Evolutionary conservation across 2,113 vertebrate genomes (phyloP).

Genomic region (Atherinomorus stipes): DNA sequence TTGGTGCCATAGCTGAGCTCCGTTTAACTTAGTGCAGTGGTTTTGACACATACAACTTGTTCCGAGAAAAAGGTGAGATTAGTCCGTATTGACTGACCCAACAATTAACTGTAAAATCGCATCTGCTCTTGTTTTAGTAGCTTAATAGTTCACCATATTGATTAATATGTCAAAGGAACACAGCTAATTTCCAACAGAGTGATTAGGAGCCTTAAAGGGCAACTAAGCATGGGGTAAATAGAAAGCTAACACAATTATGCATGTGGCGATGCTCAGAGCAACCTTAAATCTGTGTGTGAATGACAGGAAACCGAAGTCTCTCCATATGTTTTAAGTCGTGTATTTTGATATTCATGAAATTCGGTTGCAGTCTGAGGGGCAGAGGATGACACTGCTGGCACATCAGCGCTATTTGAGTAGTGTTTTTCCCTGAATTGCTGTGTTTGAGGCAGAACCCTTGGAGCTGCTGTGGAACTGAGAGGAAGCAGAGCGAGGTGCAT

Average conservation of each 20-base stretch:
- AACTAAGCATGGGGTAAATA: constrained; percentile 26
- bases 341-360: constrained; percentile 66
- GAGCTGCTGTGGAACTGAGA: constrained; percentile 61
- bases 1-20: constrained; percentile 21
- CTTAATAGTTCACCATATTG: constrained; percentile 45
- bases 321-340: constrained; percentile 26
- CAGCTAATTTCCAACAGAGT: constrained; percentile 40
- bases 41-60: constrained; percentile 38
- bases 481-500: constrained; percentile 71
- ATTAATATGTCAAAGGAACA: constrained; percentile 53
- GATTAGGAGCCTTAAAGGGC: constrained; percentile 18
- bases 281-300: constrained; percentile 22
- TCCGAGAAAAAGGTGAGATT: constrained; percentile 40
- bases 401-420: constrained; percentile 41
- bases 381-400: constrained; percentile 49
- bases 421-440: constrained; percentile 62
- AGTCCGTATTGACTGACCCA: constrained; percentile 13
- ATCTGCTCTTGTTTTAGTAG: constrained; percentile 22
- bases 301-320: constrained; percentile 18
- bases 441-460: constrained; percentile 68
- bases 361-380: constrained; percentile 40
- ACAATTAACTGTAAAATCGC: constrained; percentile 43
- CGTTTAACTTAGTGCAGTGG: constrained; percentile 12
- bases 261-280: constrained; percentile 1
- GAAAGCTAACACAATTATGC: neutral